A percentile compares a stretch with the other conserved stretches of the same genome.
Conservation (phyloP, 1,140 invertebrate genomes). For the Lucilia sericata region DNA sequence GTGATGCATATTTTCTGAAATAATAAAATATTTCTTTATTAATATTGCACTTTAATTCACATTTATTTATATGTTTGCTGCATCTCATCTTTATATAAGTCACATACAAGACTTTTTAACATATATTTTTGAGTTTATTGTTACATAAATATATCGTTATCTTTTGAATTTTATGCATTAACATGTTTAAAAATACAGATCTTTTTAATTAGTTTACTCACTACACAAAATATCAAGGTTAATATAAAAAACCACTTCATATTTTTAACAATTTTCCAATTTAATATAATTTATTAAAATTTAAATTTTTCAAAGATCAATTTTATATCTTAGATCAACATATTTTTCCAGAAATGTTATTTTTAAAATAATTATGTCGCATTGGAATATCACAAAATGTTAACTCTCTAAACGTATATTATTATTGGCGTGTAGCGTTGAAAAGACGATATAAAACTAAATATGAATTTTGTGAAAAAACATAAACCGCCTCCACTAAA, state of each 20-base stretch:
- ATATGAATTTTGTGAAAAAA: slow-evolving; percentile 24
- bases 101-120: too few species aligned
- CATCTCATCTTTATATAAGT: too few species aligned
- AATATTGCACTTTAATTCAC: too few species aligned
- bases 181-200: too few species aligned
- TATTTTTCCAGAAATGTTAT: not conserved
- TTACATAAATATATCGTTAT: too few species aligned
- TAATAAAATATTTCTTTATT: not conserved
- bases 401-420: not conserved
- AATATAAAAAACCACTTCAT: slow-evolving; percentile 36
- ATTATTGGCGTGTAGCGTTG: slow-evolving; percentile 1
- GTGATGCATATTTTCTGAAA: slow-evolving; percentile 1
- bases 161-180: too few species aligned
- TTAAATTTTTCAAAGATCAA: not conserved
- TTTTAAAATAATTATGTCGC: slow-evolving; percentile 10
- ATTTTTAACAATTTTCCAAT: slow-evolving; percentile 27
- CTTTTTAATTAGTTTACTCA: slow-evolving; percentile 20
- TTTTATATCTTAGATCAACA: not conserved
- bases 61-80: too few species aligned
- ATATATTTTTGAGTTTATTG: too few species aligned
- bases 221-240: slow-evolving; percentile 30
- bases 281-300: not conserved
- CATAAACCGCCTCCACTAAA: slow-evolving; percentile 18
- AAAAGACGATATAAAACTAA: slow-evolving; percentile 42
- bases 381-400: not conserved